phyloP scores from a whole-genome alignment of 2,113 vertebrate genomes.

The pig (Sus scrofa) region DNA sequence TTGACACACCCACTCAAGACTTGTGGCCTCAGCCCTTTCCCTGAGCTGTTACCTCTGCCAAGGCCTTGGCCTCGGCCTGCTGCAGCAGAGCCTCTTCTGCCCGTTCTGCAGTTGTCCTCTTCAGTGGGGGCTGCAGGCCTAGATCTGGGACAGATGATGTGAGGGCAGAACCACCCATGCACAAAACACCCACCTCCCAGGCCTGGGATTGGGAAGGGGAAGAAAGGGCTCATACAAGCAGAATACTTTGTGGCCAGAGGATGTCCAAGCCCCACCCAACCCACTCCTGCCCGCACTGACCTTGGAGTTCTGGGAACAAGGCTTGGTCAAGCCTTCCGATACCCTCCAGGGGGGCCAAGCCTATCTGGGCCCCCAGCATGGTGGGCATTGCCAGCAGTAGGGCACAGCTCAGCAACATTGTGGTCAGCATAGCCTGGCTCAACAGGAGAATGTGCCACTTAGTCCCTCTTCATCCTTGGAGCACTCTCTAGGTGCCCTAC shows the following conservation, averaged over 20 bases:
- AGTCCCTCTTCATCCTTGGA: conserved; percentile 33
- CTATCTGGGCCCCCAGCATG: conserved; percentile 73
- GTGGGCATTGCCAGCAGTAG: conserved; percentile 85
- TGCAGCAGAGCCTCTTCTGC: conserved; percentile 88
- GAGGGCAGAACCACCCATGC: not conserved
- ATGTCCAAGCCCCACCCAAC: not conserved
- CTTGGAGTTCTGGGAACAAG: conserved; percentile 77
- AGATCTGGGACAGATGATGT: conserved; percentile 79
- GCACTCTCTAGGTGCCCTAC: not conserved
- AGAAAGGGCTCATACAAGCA: not conserved
- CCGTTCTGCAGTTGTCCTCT: conserved; percentile 83
- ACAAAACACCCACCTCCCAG: not conserved
- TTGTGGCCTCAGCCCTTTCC: fast-evolving
- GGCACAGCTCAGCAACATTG: conserved; percentile 86
- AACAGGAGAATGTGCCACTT: conserved; percentile 51
- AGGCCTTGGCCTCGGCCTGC: conserved; percentile 81
- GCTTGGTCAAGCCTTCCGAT: conserved; percentile 73
- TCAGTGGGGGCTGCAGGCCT: conserved; percentile 77
- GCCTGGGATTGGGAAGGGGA: not conserved
- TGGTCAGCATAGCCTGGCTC: conserved; percentile 85
- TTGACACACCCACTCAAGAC: not conserved
- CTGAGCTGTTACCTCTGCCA: conserved; percentile 88
- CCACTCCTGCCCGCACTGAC: conserved; percentile 82
- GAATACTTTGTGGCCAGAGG: conserved; percentile 2
- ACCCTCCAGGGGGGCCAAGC: conserved; percentile 73